These are phyloP conservation scores for Syritta pipiens DNA, from an alignment of 2,888 invertebrate species.

Conservation along the genomic window DNA sequence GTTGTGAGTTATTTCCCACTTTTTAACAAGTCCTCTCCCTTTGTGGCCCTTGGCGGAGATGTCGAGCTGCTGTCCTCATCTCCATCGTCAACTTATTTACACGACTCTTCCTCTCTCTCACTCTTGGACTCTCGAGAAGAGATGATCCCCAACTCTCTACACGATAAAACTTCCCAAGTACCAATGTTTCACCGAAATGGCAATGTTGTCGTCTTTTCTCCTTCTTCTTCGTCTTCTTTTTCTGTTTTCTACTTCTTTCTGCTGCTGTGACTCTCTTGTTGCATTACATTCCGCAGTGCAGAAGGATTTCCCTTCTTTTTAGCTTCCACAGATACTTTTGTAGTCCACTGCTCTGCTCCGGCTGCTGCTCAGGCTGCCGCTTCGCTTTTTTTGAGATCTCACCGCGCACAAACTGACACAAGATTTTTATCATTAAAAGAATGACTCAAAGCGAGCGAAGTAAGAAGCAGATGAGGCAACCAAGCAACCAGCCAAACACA, in stretches of 20 bases:
- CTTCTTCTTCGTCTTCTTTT: background rate
- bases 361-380: background rate
- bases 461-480: background rate
- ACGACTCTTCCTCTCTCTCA: conserved; percentile 6
- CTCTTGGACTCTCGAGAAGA: conserved; percentile 1
- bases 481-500: conserved; percentile 25
- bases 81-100: conserved; percentile 37
- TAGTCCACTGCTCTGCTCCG: conserved; percentile 3
- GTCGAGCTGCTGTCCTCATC: conserved; percentile 36
- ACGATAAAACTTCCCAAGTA: conserved; percentile 59
- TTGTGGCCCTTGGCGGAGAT: conserved; percentile 52
- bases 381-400: conserved; percentile 21
- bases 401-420: conserved; percentile 31
- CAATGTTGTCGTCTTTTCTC: conserved; percentile 46
- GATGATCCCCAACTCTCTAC: conserved; percentile 39
- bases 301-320: conserved; percentile 46
- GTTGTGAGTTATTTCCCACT: conserved; percentile 50
- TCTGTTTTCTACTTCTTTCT: background rate
- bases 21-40: conserved; percentile 27
- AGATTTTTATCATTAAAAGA: conserved; percentile 64
- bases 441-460: conserved; percentile 45
- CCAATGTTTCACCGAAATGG: conserved; percentile 66
- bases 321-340: conserved; percentile 37
- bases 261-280: background rate
- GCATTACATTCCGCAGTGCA: conserved; percentile 50